Base-by-base conservation (phyloP, 2,888 invertebrate species). In the Mythimna albipuncta region DNA sequence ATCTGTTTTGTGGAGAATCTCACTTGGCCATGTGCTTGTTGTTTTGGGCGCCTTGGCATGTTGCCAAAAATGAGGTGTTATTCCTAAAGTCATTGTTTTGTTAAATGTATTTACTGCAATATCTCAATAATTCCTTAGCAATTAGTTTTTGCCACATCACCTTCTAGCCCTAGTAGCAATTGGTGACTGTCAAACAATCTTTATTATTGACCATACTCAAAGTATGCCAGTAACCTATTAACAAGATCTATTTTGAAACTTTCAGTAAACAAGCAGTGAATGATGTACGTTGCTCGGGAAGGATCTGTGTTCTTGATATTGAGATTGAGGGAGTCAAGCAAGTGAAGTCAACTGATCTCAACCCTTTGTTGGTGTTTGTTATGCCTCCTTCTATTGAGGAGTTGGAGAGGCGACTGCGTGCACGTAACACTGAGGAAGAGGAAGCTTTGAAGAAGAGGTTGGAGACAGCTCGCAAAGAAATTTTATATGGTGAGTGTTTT, bases 311-410 rank as follows among this genome's bases (percentile, higher is more conserved):
- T 2, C 94, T 99, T 83, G 99, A 99, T 91, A 98, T 99, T 84
- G 99, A 99, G 88, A 97, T 99, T 69, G 98, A 99, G 95, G 99
- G 99, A 32, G 99, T 99, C 0, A 98, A 98, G 87, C 96, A 96
- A 89, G 97, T 99, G 16, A 98, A 98, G 89, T 96, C 97, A 72
- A 98, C 98, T 35, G 97, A 98, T 89, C 95, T 99, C 13, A 97
- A 98, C 91, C 98, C 99, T 0, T 95, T 98, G 87, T 97, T 98
- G 82, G 97, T 99, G 35, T 99, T 99, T 92, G 97, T 99, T 52
- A 98, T 98, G 95, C 99, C 99, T n/a, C 99, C 99, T 6, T 98
- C 98, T 9, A 92, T 99, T 79, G 97, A 97, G 54, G 98, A 97
- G 86, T 95, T 99, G 79, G 98, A 98, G 91, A 96, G 97, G 69